Conservation (phyloP, 2,797 vertebrate genomes). For the Argyrosomus regius region DNA sequence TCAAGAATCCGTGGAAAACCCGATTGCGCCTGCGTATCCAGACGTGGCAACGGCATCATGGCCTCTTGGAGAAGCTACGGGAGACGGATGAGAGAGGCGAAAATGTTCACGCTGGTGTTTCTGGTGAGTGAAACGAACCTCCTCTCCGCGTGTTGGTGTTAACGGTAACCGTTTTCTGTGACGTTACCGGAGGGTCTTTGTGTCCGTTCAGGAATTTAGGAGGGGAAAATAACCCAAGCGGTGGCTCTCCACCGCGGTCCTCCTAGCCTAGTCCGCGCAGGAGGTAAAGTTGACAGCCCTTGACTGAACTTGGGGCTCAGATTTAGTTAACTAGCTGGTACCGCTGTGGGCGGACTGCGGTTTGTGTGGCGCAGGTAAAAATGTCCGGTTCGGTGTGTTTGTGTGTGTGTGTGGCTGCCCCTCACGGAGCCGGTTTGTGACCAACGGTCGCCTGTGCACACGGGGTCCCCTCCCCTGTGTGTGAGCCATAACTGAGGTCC, state of each 20-base stretch:
- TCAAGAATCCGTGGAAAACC: constrained; percentile 55
- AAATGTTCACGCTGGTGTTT: constrained; percentile 79
- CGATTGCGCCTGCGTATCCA: constrained; percentile 86
- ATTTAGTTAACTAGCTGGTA: background rate
- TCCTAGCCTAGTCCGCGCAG: constrained; percentile 53
- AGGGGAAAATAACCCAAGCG: background rate
- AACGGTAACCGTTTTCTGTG: rapidly evolving
- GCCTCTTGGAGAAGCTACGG: constrained; percentile 82
- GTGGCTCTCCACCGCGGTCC: constrained; percentile 17
- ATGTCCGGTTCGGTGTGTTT: background rate
- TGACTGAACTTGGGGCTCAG: constrained; percentile 72
- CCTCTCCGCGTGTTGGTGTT: background rate
- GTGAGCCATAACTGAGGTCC: constrained; percentile 1
- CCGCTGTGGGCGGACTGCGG: background rate
- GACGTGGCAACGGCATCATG: constrained; percentile 92
- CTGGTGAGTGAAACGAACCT: constrained; percentile 80
- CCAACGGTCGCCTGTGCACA: background rate
- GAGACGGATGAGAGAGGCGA: constrained; percentile 81
- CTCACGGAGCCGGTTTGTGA: background rate
- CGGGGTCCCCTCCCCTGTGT: constrained; percentile 24
- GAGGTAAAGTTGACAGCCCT: constrained; percentile 83
- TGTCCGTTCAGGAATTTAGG: background rate
- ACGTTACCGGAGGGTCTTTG: too few species aligned
- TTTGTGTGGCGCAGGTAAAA: background rate
- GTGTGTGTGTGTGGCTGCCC: background rate